Evolutionary conservation across 2,888 invertebrate genomes (phyloP).

Genomic region (Trichopoda pennipes): DNA sequence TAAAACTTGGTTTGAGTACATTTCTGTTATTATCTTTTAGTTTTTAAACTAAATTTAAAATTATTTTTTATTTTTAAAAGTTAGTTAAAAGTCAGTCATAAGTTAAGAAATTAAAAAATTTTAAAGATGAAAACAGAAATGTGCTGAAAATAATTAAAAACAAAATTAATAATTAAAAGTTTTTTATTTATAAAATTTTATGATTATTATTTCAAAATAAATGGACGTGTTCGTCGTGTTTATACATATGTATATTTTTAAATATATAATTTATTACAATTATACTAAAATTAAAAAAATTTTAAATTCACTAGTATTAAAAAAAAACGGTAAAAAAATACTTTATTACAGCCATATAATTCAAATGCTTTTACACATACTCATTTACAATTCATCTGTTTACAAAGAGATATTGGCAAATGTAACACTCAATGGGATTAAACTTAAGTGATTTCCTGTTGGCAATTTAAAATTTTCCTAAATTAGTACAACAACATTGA

Average conservation of each 20-base stretch:
- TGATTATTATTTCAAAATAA: too few relatives aligned
- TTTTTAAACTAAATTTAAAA: too few relatives aligned
- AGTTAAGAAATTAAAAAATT: too few relatives aligned
- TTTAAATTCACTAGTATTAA: neutral
- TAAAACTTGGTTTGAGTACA: too few relatives aligned
- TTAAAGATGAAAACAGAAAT: too few relatives aligned
- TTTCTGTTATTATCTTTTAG: too few relatives aligned
- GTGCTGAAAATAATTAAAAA: too few relatives aligned
- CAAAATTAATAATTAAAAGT: too few relatives aligned
- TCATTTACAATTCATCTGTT: slow-evolving; percentile 4
- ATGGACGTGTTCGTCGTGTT: slow-evolving; percentile 14
- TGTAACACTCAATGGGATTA: slow-evolving; percentile 67
- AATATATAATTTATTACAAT: slow-evolving; percentile 50
- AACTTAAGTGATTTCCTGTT: slow-evolving; percentile 69
- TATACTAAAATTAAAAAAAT: slow-evolving; percentile 27
- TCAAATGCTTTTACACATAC: slow-evolving; percentile 1
- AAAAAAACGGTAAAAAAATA: neutral
- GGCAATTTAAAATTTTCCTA: slow-evolving; percentile 68
- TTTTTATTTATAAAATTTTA: too few relatives aligned
- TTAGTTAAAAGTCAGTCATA: too few relatives aligned
- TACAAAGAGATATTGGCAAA: slow-evolving; percentile 50
- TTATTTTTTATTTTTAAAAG: too few relatives aligned
- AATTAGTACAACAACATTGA: slow-evolving; percentile 67
- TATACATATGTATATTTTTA: too few relatives aligned
- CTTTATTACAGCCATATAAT: slow-evolving; percentile 32